Evolutionary conservation across 53 echinoderm and acorn worm species (phyloP), one percentile per base, ranked within the genome.

Genomic region (Holothuria scabra): DNA sequence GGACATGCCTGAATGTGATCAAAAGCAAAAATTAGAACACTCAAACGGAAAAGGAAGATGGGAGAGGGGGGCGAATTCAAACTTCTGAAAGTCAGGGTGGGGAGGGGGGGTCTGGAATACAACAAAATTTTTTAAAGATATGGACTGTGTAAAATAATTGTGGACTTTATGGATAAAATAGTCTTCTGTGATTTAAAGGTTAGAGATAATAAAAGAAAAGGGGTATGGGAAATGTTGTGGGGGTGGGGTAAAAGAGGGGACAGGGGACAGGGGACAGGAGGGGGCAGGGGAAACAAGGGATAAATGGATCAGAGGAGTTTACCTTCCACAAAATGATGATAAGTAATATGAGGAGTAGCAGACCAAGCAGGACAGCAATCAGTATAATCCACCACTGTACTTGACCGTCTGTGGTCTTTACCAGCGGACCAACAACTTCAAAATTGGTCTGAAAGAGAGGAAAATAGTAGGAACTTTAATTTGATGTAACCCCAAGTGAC

Each of bases 301-400:
- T 5, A 72, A 35, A 9, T 72, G 22, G 34, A 79, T 19, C 28
- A 31, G 32, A 62, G 10, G 23, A 30, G 28, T 84, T 97, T 90
- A 97, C 94, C 97, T 94, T 94, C 97, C 97, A 97, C 30, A 97
- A 83, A 12, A 92, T 63, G 33, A 97, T 32, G 46, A 97, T 90
- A 44, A 97, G 89, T 38, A 97, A 44, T 64, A 97, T 97, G 66
- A 97, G 94, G 28, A 90, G 90, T 37, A 84, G 33, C 44, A 97
- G 87, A 19, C 97, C 94, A 3, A 83, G 94, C 23, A 94, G 49
- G 22, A 92, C 89, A 25, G 97, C 97, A 22, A 97, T 37, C 0
- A 92, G 76, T 23, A 92, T 92, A 41, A 97, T 94, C 94, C 94
- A 97, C 94, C 93, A 93, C 23, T 85, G 65, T 46, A 97, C 57